Evolutionary conservation across 2,888 invertebrate genomes (phyloP), one percentile per base, ranked within the genome.

Genomic region (Tetragnatha montana): DNA sequence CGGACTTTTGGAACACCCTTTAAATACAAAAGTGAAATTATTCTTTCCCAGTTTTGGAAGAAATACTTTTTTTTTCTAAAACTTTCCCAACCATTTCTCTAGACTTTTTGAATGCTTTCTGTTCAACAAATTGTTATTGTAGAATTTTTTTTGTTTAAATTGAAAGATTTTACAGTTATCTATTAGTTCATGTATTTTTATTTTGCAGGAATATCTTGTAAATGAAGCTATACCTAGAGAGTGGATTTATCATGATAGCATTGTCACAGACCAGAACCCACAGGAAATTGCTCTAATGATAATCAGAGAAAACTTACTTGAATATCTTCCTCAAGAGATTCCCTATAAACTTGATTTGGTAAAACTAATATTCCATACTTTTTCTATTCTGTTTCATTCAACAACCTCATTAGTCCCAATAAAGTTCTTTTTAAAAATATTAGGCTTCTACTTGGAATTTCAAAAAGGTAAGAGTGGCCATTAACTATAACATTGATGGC

Each of bases 281-380:
- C 95, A 96, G 92, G 94, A 94, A 8, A 93, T 98, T 47, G 96
- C 97, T 89, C 94, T 95, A 81, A 95, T 96, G 92, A 96, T 96
- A 87, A 96, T 99, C 0, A 95, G 96, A 92, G 97, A 98, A 1
- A 96, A 96, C 92, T 94, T 98, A 71, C 93, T 99, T 89, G 97
- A 99, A 93, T 95, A 96, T 92, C 94, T 98, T 74, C 95, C 96
- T 0, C 95, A 97, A 92, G 97, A 98, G 94, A 95, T 99, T 74
- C 99, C 99, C 0, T 99, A 99, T 93, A 94, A 93, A 71, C 93
- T 98, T 6, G 94, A 95, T 90, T 94, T 93, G 80, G 91, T 91
- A 87, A 81, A 21, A 17, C 35, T 35, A 2, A 35, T 74, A 74
- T 47, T 73, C 21, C 35, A n/a, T 8, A 22, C n/a, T 74, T 8